Conservation (phyloP, 2,797 vertebrate species). For the Myiothlypis coronata region DNA sequence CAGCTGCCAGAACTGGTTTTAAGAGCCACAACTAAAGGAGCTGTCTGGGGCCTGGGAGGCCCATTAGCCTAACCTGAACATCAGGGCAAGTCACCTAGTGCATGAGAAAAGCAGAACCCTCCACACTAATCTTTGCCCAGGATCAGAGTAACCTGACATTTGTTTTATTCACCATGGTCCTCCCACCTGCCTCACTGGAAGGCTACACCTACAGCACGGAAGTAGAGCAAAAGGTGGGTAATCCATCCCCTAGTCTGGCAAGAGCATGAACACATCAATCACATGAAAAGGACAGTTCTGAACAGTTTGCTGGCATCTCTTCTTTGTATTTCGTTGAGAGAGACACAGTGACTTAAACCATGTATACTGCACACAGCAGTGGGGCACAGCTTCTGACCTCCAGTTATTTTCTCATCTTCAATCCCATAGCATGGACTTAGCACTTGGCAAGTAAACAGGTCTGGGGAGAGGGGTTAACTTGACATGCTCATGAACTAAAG, state of each 20-base stretch:
- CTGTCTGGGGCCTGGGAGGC: not conserved
- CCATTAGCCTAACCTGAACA: constrained; percentile 36
- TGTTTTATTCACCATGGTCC: not conserved
- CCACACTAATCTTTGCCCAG: not conserved
- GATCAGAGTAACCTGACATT: not conserved
- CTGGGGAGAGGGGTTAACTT: not conserved
- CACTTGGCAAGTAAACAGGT: not conserved
- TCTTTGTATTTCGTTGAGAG: not conserved
- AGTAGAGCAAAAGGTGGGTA: not conserved
- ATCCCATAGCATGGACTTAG: fast-evolving
- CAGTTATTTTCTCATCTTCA: not conserved
- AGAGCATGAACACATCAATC: not conserved
- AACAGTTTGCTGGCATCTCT: not conserved
- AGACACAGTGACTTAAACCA: fast-evolving
- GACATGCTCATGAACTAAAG: not conserved
- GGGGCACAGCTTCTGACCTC: not conserved
- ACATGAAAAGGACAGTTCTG: not conserved
- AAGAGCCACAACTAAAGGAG: constrained; percentile 36
- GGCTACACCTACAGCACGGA: not conserved
- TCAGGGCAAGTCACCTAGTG: not conserved
- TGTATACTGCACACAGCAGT: not conserved
- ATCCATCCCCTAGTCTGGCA: not conserved
- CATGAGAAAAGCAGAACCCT: not conserved
- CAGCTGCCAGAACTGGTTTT: constrained; percentile 52
- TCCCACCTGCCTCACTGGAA: not conserved